These are phyloP conservation scores for Sericinus montela DNA, from an alignment of 2,888 invertebrate species.

Conservation along the genomic window DNA sequence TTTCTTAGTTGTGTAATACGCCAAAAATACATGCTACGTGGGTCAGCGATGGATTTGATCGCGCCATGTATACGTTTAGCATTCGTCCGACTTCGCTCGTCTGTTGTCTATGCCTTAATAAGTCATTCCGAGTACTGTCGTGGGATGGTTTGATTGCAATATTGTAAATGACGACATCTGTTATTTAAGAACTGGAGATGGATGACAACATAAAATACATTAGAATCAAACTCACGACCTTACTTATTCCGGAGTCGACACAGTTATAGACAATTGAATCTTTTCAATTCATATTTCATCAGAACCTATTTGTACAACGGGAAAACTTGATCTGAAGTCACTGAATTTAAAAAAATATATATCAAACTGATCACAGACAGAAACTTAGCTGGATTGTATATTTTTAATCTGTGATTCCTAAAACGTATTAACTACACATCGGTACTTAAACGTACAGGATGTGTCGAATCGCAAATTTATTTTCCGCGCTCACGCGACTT, in stretches of 20 bases:
- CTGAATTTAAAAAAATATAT: too few relatives aligned
- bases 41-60: slow-evolving; percentile 7
- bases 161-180: slow-evolving; percentile 30
- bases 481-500: slow-evolving; percentile 12
- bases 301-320: too few relatives aligned
- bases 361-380: too few relatives aligned
- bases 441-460: slow-evolving; percentile 12
- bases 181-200: slow-evolving; percentile 34
- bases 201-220: slow-evolving; percentile 41
- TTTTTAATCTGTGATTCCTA: too few relatives aligned
- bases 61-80: neutral
- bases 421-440: too few relatives aligned
- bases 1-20: slow-evolving; percentile 57
- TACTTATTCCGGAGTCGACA: too few relatives aligned
- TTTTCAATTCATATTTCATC: too few relatives aligned
- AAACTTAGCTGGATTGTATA: too few relatives aligned
- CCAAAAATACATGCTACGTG: slow-evolving; percentile 43
- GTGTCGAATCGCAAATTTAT: slow-evolving; percentile 16
- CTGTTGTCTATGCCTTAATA: slow-evolving; percentile 18
- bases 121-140: slow-evolving; percentile 1
- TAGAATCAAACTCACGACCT: too few relatives aligned
- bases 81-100: neutral
- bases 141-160: slow-evolving; percentile 20
- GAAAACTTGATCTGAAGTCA: too few relatives aligned
- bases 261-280: too few relatives aligned